Conservation (phyloP, 2,113 vertebrate genomes). For the Rhipidura dahli region DNA sequence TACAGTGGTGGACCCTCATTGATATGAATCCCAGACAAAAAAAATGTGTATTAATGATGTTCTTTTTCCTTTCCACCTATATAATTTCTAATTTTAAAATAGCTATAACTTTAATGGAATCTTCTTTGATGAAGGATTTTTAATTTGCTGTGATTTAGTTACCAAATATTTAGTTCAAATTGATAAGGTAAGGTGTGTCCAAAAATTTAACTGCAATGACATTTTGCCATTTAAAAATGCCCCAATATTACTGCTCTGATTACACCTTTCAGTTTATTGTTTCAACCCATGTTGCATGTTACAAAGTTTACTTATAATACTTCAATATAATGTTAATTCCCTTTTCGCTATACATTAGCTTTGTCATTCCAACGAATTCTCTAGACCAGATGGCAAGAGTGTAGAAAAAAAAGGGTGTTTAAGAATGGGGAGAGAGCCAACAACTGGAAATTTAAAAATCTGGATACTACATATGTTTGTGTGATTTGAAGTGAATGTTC, state of each 20-base stretch:
- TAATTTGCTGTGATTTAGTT: constrained; percentile 65
- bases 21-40: constrained; percentile 75
- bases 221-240: constrained; percentile 48
- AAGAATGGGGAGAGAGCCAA: constrained; percentile 33
- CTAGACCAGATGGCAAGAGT: constrained; percentile 53
- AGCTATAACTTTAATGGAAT: constrained; percentile 26
- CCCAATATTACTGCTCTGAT: constrained; percentile 48
- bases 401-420: constrained; percentile 26
- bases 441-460: constrained; percentile 45
- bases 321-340: constrained; percentile 59
- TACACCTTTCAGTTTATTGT: constrained; percentile 61
- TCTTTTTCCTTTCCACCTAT: constrained; percentile 75
- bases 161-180: constrained; percentile 47
- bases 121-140: constrained; percentile 39
- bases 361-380: constrained; percentile 59
- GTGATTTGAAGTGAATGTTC: constrained; percentile 70
- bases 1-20: constrained; percentile 80
- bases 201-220: constrained; percentile 58
- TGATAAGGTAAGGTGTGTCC: constrained; percentile 65
- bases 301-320: constrained; percentile 60
- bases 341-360: constrained; percentile 49
- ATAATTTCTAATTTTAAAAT: constrained; percentile 42
- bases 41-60: constrained; percentile 68
- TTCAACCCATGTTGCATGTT: constrained; percentile 74
- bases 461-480: constrained; percentile 37